Percentiles rank a stretch among this genome's conserved stretches.
Conservation (phyloP, 2,888 invertebrate species). For the Drosophila neotestacea region DNA sequence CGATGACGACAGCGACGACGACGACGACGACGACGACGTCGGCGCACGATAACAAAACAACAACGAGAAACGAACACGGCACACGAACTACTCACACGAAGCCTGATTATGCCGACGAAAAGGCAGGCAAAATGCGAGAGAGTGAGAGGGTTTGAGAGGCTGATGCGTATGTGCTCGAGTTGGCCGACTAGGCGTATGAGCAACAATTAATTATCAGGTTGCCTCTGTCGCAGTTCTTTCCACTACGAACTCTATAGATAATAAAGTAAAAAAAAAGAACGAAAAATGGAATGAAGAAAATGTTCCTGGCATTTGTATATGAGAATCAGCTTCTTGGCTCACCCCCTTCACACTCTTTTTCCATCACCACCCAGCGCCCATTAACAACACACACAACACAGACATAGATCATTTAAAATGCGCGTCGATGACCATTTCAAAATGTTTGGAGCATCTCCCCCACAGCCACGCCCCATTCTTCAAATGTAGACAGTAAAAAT, state of each 20-base stretch:
- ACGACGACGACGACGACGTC: slow-evolving; percentile 60
- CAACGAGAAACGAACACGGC: slow-evolving; percentile 54
- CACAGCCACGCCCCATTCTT: slow-evolving; percentile 47
- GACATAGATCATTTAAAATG: slow-evolving; percentile 82
- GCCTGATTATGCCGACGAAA: slow-evolving; percentile 67
- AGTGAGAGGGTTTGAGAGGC: neutral
- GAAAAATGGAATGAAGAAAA: neutral
- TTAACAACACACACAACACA: slow-evolving; percentile 44
- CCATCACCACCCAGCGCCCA: slow-evolving; percentile 35
- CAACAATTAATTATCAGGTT: slow-evolving; percentile 77
- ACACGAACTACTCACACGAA: slow-evolving; percentile 63
- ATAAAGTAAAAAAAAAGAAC: slow-evolving; percentile 48
- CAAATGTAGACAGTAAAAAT: slow-evolving; percentile 73
- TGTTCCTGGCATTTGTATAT: slow-evolving; percentile 9
- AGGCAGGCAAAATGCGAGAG: slow-evolving; percentile 1
- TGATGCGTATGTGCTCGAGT: slow-evolving; percentile 36
- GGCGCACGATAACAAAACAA: slow-evolving; percentile 78
- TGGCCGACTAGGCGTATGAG: slow-evolving; percentile 71
- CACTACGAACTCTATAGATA: slow-evolving; percentile 60
- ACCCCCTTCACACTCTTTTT: neutral
- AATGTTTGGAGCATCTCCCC: slow-evolving; percentile 62
- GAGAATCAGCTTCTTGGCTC: slow-evolving; percentile 20
- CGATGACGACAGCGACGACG: slow-evolving; percentile 49
- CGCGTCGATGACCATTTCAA: slow-evolving; percentile 82
- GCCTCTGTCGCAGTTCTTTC: slow-evolving; percentile 51